Evolutionary conservation across 2,888 invertebrate species (phyloP), one percentile per base, ranked within the genome.

Genomic region (Cephus pulcher): DNA sequence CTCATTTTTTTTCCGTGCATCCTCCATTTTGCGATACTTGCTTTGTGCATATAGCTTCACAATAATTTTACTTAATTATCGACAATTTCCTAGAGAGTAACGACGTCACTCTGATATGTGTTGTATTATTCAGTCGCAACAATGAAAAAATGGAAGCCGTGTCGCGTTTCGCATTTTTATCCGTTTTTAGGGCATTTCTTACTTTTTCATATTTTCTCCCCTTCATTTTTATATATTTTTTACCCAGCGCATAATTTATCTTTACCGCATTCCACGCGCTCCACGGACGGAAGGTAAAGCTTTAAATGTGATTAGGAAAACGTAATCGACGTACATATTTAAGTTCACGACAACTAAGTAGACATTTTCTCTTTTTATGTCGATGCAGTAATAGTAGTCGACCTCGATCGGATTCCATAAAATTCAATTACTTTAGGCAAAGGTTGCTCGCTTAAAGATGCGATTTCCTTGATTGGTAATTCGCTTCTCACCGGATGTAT

Each of bases 401-500:
- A 74, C 30, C 6, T 68, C 68, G 69, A 69, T 74, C 37, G 11
- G 74, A 74, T 74, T 74, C 30, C 68, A 32, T 35, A 69, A 35
- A 34, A 74, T 74, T 30, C 30, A 34, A 74, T 77, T 12, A 40
- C 15, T 85, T 87, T 90, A 90, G 82, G 89, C 86, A 80, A 87
- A 89, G 30, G 89, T 87, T 79, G 87, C 86, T 73, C 91, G 88
- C 79, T 91, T 91, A 80, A 87, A 91, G 76, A 84, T 81, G 75
- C 91, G 88, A 80, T 90, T 90, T 40, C 90, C 89, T 74, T 91
- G 91, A 70, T 92, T 93, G 15, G 96, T 96, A 81, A 96, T 94
- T 84, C 96, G 94, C 88, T 96, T 97, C 88, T 97, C 96, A 2
- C 96, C 96, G 75, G 96, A 95, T 6, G 96, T 96, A 89, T 96